phyloP scores from a whole-genome alignment of 2,113 vertebrate genomes.

The Brachionichthys hirsutus region DNA sequence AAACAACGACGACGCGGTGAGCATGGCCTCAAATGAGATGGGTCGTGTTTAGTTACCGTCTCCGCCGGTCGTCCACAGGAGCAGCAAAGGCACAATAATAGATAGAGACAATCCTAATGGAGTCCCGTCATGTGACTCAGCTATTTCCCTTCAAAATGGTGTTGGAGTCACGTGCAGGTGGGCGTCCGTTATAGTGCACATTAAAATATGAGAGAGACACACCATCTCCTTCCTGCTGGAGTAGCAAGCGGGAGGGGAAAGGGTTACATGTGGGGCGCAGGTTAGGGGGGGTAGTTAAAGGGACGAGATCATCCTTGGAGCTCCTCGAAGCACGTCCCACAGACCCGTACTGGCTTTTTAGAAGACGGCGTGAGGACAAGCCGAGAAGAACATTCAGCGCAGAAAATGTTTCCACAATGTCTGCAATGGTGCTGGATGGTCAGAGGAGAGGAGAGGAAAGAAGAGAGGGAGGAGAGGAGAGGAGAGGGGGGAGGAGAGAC shows the following conservation, averaged over 20 bases:
- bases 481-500: background rate
- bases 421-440: constrained; percentile 93
- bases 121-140: background rate
- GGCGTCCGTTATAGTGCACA: constrained; percentile 77
- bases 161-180: constrained; percentile 18
- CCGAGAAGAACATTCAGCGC: constrained; percentile 90
- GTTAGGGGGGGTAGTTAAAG: background rate
- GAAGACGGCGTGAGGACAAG: constrained; percentile 95
- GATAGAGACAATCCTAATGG: constrained; percentile 52
- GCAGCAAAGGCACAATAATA: constrained; percentile 78
- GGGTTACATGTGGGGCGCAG: background rate
- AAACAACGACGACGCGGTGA: constrained; percentile 24
- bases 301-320: constrained; percentile 83
- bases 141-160: constrained; percentile 6
- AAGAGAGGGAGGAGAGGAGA: background rate
- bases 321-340: constrained; percentile 91
- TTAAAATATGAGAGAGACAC: constrained; percentile 76
- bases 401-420: constrained; percentile 99
- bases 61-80: constrained; percentile 62
- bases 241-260: constrained; percentile 6
- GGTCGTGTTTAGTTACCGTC: constrained; percentile 44
- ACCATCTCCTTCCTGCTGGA: constrained; percentile 56
- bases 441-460: constrained; percentile 3
- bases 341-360: constrained; percentile 97
- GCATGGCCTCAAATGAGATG: constrained; percentile 33